Conservation (phyloP, 92 coral and sea anemone species). For the Umimayanthus chanpuru region DNA sequence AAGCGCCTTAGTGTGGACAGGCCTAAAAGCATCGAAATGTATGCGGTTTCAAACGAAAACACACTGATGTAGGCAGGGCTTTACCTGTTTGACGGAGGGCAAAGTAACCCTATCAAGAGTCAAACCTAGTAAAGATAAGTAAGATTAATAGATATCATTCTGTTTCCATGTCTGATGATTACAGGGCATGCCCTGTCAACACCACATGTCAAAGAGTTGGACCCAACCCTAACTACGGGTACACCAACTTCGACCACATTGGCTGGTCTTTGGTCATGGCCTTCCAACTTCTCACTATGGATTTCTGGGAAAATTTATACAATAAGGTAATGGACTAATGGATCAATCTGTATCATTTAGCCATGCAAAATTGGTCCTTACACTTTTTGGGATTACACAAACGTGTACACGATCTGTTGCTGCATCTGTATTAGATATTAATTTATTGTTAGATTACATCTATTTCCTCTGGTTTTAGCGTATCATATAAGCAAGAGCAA, state of each 20-base stretch:
- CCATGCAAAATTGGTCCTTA: too few species aligned
- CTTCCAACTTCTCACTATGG: constrained; percentile 95
- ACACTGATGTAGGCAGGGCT: too few species aligned
- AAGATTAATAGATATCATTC: background rate
- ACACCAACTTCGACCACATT: constrained; percentile 90
- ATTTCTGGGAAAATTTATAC: constrained; percentile 96
- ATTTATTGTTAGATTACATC: too few species aligned
- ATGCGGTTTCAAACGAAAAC: too few species aligned
- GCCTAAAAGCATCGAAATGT: too few species aligned
- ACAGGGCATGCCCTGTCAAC: constrained; percentile 79
- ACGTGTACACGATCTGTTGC: background rate
- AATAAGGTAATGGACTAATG: constrained; percentile 63
- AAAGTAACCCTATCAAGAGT: too few species aligned
- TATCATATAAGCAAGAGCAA: too few species aligned
- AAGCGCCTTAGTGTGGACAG: too few species aligned
- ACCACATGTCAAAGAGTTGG: constrained; percentile 88
- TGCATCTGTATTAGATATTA: background rate
- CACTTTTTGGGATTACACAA: too few species aligned
- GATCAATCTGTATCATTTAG: background rate
- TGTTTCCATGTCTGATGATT: background rate
- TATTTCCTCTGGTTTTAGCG: too few species aligned
- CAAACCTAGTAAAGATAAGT: too few species aligned
- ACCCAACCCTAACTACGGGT: constrained; percentile 85
- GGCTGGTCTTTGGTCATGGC: constrained; percentile 95
- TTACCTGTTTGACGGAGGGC: too few species aligned